Evolutionary conservation across 2,888 invertebrate species (phyloP).

Genomic region (Synergus umbraculus): DNA sequence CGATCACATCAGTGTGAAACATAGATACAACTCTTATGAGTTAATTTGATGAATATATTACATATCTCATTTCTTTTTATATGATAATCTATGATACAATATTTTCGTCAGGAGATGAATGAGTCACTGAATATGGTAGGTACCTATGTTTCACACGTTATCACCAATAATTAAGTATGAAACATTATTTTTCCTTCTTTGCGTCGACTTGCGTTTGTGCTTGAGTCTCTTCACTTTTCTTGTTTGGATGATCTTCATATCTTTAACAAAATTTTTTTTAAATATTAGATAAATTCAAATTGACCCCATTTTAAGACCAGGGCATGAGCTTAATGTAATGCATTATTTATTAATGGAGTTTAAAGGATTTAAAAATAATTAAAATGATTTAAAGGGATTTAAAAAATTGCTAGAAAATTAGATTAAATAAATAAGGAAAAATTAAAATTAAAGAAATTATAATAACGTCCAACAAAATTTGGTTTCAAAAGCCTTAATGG

Average conservation of each 20-base stretch:
- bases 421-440: too few species aligned
- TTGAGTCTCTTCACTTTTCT: constrained; percentile 64
- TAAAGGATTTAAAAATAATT: neutral
- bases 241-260: constrained; percentile 85
- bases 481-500: too few species aligned
- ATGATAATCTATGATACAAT: constrained; percentile 32
- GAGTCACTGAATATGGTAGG: constrained; percentile 9
- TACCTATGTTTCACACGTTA: constrained; percentile 42
- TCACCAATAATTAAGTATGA: constrained; percentile 47
- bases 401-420: too few species aligned
- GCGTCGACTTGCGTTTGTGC: constrained; percentile 57
- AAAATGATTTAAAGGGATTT: too few species aligned
- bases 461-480: too few species aligned
- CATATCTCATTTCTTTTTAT: constrained; percentile 6
- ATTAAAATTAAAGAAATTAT: too few species aligned
- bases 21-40: constrained; percentile 15
- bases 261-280: constrained; percentile 74
- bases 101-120: constrained; percentile 17
- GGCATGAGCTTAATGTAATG: too few species aligned
- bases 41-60: constrained; percentile 35
- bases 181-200: constrained; percentile 69
- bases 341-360: constrained; percentile 7
- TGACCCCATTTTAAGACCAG: neutral
- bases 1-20: constrained; percentile 13
- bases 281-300: constrained; percentile 6